Conservation (phyloP, 2,888 invertebrate species). For the Drosophila paranaensis region DNA sequence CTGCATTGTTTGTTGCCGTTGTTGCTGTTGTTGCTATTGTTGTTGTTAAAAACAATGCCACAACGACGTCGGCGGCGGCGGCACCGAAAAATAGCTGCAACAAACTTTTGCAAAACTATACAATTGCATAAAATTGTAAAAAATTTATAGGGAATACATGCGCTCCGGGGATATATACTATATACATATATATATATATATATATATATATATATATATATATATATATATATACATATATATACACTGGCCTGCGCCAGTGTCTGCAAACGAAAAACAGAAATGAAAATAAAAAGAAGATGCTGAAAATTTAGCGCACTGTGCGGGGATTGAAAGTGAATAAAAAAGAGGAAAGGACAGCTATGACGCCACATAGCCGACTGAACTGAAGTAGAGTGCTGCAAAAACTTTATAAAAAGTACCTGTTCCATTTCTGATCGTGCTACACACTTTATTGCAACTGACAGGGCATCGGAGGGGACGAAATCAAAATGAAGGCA, state of each 20-base stretch:
- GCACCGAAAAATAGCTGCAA: slow-evolving; percentile 78
- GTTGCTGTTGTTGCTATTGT: slow-evolving; percentile 37
- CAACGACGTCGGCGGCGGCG: slow-evolving; percentile 35
- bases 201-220: slow-evolving; percentile 17
- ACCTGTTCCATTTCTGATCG: not conserved
- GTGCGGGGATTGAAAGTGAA: slow-evolving; percentile 31
- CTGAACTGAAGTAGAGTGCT: slow-evolving; percentile 35
- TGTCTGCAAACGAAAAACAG: slow-evolving; percentile 25
- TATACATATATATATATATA: not conserved
- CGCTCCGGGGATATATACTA: slow-evolving; percentile 54
- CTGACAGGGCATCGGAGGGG: not conserved
- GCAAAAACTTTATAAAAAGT: not conserved
- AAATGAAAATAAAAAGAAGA: not conserved
- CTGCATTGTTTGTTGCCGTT: slow-evolving; percentile 59
- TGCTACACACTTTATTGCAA: not conserved
- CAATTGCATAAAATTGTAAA: slow-evolving; percentile 81
- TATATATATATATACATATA: slow-evolving; percentile 1
- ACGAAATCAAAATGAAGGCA: not conserved
- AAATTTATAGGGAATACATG: slow-evolving; percentile 77
- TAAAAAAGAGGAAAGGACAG: slow-evolving; percentile 4
- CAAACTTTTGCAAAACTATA: slow-evolving; percentile 78
- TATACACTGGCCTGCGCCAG: slow-evolving; percentile 12
- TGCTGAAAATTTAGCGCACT: slow-evolving; percentile 34
- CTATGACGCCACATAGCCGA: slow-evolving; percentile 52
- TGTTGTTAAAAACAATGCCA: slow-evolving; percentile 72